Evolutionary conservation across 2,888 invertebrate genomes (phyloP), one percentile per base, ranked within the genome.

Genomic region (Amitus sp.): DNA sequence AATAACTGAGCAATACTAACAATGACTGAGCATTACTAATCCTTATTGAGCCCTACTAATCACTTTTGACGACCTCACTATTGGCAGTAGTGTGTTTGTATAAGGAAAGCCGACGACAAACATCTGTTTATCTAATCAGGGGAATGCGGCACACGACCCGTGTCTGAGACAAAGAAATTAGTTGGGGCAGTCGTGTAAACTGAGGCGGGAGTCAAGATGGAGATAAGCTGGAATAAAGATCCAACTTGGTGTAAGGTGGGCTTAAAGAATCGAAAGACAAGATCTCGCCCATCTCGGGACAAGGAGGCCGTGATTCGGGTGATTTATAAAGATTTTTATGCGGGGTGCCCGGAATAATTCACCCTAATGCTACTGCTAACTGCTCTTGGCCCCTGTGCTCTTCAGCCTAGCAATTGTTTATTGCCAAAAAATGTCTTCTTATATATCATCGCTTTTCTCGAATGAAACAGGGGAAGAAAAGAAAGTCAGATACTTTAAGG

Each of bases 281-380:
- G 74, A 74, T 74, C 64, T 66, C 49, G 61, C 45, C 56, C 61
- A 56, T 62, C 42, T 50, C 54, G 50, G 63, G 65, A 64, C 66
- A 70, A 67, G 64, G 68, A 70, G 62, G 67, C 68, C 71, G 74
- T 72, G 73, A 74, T 77, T 74, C 71, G 59, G 51, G 72, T 80
- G 79, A 80, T 80, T 80, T 78, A 80, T 76, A 69, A 62, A 51
- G 70, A 67, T 77, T 80, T 78, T 80, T 79, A 77, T 73, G 74
- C 70, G 60, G 73, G 71, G 71, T 74, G 72, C 73, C 75, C 77
- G 70, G 73, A 78, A 80, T 80, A 78, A 79, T 80, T 80, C 79
- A 80, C 77, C 78, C 79, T 80, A 79, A 80, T 80, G 76, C 76
- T 70, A 72, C 67, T 72, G 75, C 79, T 78, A 79, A 80, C 78